Conservation (phyloP, 2,797 vertebrate species). For the Cercopithecus petaurista region DNA sequence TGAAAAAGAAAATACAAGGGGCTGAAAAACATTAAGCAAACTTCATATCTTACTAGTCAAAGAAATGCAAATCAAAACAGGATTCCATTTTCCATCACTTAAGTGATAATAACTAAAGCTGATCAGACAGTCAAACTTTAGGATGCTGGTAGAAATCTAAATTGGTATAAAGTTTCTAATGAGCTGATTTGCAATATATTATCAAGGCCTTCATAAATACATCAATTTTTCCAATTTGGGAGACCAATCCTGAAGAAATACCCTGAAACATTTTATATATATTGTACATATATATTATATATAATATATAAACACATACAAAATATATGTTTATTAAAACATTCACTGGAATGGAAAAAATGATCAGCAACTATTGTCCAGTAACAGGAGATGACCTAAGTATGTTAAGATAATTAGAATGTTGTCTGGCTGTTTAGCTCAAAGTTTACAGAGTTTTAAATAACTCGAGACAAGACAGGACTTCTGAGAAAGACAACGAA, state of each 20-base stretch:
- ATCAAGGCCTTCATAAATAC: background rate
- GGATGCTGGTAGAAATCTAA: background rate
- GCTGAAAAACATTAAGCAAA: background rate
- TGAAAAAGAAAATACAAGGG: background rate
- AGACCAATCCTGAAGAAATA: background rate
- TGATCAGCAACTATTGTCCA: background rate
- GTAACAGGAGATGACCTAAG: background rate
- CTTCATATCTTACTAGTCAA: background rate
- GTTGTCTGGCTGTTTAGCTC: background rate
- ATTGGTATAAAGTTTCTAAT: background rate
- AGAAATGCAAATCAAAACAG: constrained; percentile 41
- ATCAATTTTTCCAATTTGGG: background rate
- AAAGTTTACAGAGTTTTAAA: background rate
- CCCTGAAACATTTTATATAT: background rate
- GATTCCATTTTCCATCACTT: background rate
- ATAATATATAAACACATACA: too few relatives aligned
- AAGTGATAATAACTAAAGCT: background rate
- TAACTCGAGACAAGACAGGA: background rate
- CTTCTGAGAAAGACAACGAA: background rate
- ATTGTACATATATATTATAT: too few relatives aligned
- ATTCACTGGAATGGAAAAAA: constrained; percentile 32
- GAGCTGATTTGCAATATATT: background rate
- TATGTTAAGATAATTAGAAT: background rate
- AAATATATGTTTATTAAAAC: background rate
- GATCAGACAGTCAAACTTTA: background rate